Evolutionary conservation across 1,140 invertebrate species (phyloP).

Genomic region (Cepaea nemoralis): DNA sequence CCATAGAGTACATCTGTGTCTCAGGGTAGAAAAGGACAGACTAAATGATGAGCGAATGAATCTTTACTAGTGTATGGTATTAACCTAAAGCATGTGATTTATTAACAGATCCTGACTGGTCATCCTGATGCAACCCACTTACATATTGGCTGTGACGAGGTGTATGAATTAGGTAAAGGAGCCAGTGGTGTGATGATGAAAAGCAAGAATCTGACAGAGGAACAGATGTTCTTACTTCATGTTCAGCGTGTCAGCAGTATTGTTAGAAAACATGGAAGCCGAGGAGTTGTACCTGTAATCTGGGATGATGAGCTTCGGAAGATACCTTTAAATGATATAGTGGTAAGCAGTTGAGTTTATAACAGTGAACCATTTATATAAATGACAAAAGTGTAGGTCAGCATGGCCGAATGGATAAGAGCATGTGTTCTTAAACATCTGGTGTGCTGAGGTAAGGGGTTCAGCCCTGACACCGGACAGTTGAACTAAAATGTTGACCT

Average conservation of each 20-base stretch:
- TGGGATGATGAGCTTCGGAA: constrained; percentile 94
- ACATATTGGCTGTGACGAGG: constrained; percentile 78
- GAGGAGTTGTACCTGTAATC: constrained; percentile 79
- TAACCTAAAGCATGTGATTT: background rate
- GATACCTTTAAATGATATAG: constrained; percentile 67
- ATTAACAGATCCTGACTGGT: constrained; percentile 72
- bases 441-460: no score
- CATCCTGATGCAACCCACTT: constrained; percentile 71
- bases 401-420: no score
- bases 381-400: no score
- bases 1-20: no score
- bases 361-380: no score
- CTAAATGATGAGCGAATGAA: no score
- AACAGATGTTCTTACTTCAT: constrained; percentile 73
- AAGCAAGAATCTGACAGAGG: constrained; percentile 69
- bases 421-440: no score
- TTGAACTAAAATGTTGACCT: no score
- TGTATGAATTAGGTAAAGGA: constrained; percentile 48
- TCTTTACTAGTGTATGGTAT: background rate
- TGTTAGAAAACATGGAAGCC: constrained; percentile 49
- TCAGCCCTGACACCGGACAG: no score
- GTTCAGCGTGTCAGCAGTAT: constrained; percentile 70
- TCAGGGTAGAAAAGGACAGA: no score
- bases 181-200: constrained; percentile 49
- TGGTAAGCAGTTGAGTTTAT: background rate